These are phyloP conservation scores for Struthio camelus DNA, from an alignment of 2,113 vertebrate genomes.

Conservation along the genomic window DNA sequence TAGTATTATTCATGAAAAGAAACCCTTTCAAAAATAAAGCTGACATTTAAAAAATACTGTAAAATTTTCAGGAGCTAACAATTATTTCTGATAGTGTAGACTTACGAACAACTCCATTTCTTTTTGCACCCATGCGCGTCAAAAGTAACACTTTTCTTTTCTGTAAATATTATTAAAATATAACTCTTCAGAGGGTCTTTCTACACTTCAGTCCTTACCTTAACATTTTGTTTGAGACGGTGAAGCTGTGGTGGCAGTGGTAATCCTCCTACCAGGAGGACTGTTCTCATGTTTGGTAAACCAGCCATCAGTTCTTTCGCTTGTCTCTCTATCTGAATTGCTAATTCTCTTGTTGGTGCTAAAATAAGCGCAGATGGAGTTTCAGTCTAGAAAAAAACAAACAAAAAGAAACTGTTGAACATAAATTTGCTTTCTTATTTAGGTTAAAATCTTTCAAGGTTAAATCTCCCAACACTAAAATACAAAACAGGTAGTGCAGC, in stretches of 20 bases:
- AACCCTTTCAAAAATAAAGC: background rate
- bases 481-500: background rate
- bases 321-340: slow-evolving; percentile 94
- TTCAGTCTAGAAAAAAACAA: slow-evolving; percentile 44
- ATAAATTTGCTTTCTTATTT: background rate
- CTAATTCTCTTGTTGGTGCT: slow-evolving; percentile 93
- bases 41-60: background rate
- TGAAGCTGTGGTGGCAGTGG: slow-evolving; percentile 92
- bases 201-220: slow-evolving; percentile 72
- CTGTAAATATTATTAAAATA: rapidly evolving
- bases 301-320: slow-evolving; percentile 89
- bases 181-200: background rate
- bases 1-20: background rate
- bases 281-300: slow-evolving; percentile 90
- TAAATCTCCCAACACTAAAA: background rate
- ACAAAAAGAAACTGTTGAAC: background rate
- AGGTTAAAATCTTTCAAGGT: background rate
- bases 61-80: background rate
- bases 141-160: background rate
- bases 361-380: slow-evolving; percentile 84
- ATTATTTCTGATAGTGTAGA: background rate
- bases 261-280: slow-evolving; percentile 92
- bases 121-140: rapidly evolving
- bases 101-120: background rate
- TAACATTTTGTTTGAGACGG: slow-evolving; percentile 87